Evolutionary conservation across 2,888 invertebrate species (phyloP).

Genomic region (Horisme vitalbata): DNA sequence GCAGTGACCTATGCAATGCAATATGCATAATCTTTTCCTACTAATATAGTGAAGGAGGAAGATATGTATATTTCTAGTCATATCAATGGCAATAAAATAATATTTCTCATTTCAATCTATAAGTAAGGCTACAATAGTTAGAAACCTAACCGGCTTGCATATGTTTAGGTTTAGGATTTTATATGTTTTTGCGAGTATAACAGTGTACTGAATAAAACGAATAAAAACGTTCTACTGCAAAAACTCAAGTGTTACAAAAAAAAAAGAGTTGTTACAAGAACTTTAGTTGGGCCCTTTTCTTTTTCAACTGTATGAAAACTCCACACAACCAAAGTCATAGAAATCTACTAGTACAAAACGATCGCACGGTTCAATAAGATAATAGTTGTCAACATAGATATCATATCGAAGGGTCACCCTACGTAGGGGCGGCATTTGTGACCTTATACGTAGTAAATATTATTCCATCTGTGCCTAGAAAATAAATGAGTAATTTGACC

Average conservation of each 20-base stretch:
- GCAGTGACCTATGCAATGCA: slow-evolving; percentile 12
- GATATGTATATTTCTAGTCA: no score
- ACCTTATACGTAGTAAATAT: slow-evolving; percentile 5
- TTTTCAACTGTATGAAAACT: background rate
- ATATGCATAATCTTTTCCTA: no score
- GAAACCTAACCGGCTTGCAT: slow-evolving; percentile 3
- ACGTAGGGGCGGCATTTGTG: slow-evolving; percentile 11
- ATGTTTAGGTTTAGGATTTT: slow-evolving; percentile 1
- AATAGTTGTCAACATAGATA: slow-evolving; percentile 23
- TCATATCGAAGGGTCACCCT: slow-evolving; percentile 8
- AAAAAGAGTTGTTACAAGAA: slow-evolving; percentile 1
- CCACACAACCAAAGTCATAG: background rate
- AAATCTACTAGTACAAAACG: slow-evolving; percentile 7
- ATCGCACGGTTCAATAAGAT: slow-evolving; percentile 22
- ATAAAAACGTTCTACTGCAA: no score
- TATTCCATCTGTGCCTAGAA: background rate
- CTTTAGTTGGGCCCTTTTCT: background rate
- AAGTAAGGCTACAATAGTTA: slow-evolving; percentile 1
- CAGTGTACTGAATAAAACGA: background rate
- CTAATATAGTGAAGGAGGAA: no score
- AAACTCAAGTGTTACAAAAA: background rate
- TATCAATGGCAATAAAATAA: no score
- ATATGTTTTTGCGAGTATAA: background rate
- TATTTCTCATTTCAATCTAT: no score
- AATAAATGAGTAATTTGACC: slow-evolving; percentile 10